A percentile compares a stretch with the other conserved stretches of the same genome.
phyloP scores from a whole-genome alignment of 1,140 invertebrate species.

The Neodiprion pinetum region DNA sequence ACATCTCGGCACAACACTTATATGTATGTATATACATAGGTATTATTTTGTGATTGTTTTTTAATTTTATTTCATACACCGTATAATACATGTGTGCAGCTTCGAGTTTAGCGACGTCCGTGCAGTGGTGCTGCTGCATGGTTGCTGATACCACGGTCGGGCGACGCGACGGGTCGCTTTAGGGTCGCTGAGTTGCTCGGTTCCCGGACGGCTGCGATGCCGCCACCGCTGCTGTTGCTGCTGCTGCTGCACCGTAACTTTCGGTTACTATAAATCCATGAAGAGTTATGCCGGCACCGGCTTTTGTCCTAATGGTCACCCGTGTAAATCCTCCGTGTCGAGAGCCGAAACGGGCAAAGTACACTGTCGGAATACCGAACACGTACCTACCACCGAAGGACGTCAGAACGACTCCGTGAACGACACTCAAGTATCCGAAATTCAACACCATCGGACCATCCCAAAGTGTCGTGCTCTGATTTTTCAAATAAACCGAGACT shows the following conservation, averaged over 20 bases:
- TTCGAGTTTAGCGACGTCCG: background rate
- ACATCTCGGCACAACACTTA: too few relatives aligned
- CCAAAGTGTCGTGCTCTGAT: background rate
- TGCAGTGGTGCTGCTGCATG: background rate
- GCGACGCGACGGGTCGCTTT: too few relatives aligned
- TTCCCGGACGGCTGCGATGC: background rate
- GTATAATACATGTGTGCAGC: background rate
- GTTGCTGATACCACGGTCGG: too few relatives aligned
- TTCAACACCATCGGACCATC: background rate
- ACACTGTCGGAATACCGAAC: background rate
- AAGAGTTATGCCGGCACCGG: slow-evolving; percentile 52
- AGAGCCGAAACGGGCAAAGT: background rate
- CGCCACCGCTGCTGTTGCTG: background rate
- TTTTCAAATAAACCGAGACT: background rate
- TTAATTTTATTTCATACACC: too few relatives aligned
- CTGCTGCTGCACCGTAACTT: slow-evolving; percentile 16
- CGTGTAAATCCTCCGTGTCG: slow-evolving; percentile 48
- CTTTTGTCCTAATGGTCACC: slow-evolving; percentile 59
- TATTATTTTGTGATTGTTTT: too few relatives aligned
- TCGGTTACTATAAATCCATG: slow-evolving; percentile 55
- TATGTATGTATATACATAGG: too few relatives aligned
- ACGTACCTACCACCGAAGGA: background rate
- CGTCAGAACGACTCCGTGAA: background rate
- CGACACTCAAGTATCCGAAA: background rate
- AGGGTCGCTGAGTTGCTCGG: background rate